Evolutionary conservation across 2,113 vertebrate species (phyloP).

Genomic region (Sylvia atricapilla): DNA sequence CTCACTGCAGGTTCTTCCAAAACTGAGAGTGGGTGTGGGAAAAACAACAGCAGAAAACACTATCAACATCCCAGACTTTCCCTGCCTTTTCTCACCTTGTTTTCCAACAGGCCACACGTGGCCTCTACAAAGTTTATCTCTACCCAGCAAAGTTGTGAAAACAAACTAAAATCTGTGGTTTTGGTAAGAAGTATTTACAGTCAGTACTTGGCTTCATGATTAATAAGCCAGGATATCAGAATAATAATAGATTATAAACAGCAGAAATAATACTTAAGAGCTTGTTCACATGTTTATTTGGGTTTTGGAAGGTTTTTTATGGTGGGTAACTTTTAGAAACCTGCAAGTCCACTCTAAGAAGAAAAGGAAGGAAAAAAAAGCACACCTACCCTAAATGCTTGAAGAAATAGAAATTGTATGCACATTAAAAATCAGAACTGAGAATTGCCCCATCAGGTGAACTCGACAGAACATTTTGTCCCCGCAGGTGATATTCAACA

Average conservation of each 20-base stretch:
- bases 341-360: neutral
- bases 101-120: neutral
- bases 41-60: neutral
- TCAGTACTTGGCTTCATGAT: neutral
- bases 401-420: neutral
- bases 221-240: neutral
- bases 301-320: rapidly evolving
- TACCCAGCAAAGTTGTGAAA: neutral
- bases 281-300: neutral
- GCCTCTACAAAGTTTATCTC: neutral
- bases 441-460: neutral
- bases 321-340: neutral
- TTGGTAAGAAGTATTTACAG: neutral
- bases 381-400: neutral
- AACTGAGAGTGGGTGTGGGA: neutral
- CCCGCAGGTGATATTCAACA: neutral
- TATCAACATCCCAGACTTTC: neutral
- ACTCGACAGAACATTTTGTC: neutral
- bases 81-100: neutral
- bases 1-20: neutral
- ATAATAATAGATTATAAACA: neutral
- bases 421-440: neutral
- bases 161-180: neutral
- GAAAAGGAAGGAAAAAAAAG: neutral
- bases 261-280: neutral